phyloP scores from a whole-genome alignment of 2,113 vertebrate species.

The Probosciger aterrimus region DNA sequence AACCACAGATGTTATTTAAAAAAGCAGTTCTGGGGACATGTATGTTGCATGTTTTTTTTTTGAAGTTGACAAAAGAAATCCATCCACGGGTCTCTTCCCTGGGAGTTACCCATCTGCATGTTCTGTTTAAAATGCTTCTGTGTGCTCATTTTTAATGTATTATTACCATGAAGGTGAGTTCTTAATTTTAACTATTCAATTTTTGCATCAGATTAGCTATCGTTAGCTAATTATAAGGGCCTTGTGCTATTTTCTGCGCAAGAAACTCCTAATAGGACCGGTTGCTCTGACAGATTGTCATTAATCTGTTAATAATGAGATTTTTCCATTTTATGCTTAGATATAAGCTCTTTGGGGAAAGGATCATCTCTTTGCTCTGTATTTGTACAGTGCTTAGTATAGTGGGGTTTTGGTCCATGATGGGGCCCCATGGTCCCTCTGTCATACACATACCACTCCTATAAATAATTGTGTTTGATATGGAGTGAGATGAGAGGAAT shows the following conservation, averaged over 20 bases:
- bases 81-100: neutral
- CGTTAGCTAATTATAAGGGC: neutral
- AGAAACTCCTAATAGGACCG: neutral
- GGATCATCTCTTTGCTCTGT: constrained; percentile 28
- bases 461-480: neutral
- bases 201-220: neutral
- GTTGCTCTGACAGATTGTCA: constrained; percentile 39
- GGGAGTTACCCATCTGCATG: neutral
- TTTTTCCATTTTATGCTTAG: constrained; percentile 14
- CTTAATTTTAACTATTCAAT: neutral
- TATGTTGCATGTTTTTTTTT: neutral
- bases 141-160: neutral
- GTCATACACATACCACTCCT: neutral
- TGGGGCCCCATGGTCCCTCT: neutral
- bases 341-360: constrained; percentile 39
- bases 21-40: neutral
- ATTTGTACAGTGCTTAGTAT: neutral
- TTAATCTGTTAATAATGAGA: constrained; percentile 62
- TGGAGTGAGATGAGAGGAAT: neutral
- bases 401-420: neutral
- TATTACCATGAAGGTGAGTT: neutral
- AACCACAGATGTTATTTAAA: neutral
- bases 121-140: neutral
- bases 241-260: neutral
- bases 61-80: neutral